Conservation (phyloP, 2,888 invertebrate species). For the Stenichneumon culpator region DNA sequence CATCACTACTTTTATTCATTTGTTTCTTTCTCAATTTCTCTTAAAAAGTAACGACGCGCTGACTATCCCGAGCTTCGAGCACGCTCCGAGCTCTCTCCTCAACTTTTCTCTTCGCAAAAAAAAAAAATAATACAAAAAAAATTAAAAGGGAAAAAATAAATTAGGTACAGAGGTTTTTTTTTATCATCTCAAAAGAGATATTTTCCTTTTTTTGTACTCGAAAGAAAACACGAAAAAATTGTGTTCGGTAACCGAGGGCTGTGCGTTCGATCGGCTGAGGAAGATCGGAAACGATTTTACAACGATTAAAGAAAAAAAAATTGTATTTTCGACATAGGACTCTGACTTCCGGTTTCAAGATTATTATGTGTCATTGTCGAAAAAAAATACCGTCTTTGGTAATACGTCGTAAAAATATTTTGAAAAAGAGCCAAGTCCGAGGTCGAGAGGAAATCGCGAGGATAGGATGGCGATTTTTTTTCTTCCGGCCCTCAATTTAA, state of each 20-base stretch:
- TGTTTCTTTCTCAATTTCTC: constrained; percentile 18
- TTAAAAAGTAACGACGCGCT: constrained; percentile 52
- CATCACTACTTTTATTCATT: constrained; percentile 5
- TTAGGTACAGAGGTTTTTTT: constrained; percentile 22
- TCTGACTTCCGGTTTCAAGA: constrained; percentile 2
- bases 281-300: constrained; percentile 52
- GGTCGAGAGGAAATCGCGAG: constrained; percentile 10
- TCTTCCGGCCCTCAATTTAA: constrained; percentile 21
- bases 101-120: constrained; percentile 7
- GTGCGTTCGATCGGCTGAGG: constrained; percentile 60
- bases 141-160: constrained; percentile 7
- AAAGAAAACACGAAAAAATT: constrained; percentile 1
- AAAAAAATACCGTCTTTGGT: constrained; percentile 55
- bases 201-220: background rate
- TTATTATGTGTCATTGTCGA: constrained; percentile 27
- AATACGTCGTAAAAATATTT: constrained; percentile 36
- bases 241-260: constrained; percentile 29
- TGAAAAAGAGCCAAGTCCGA: constrained; percentile 23
- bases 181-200: constrained; percentile 41
- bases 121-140: background rate
- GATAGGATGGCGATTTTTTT: constrained; percentile 12
- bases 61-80: constrained; percentile 50
- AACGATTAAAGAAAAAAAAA: constrained; percentile 9
- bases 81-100: constrained; percentile 37
- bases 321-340: background rate